Evolutionary conservation across 2,888 invertebrate species (phyloP).

Genomic region (Sycophila texana): DNA sequence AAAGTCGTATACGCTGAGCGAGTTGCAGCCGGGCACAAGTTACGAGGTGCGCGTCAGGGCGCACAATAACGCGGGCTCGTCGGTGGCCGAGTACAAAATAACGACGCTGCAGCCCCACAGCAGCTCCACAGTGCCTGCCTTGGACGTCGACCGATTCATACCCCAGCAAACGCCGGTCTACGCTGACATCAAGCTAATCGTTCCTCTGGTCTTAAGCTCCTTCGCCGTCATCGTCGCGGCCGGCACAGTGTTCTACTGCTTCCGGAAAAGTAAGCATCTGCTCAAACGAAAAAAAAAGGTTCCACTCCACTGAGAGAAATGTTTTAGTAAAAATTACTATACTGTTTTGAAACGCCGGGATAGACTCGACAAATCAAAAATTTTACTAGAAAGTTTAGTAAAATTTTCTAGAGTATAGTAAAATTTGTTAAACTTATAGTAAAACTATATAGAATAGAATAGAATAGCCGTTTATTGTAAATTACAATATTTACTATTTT

Average conservation of each 20-base stretch:
- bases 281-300: too few relatives aligned
- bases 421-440: too few relatives aligned
- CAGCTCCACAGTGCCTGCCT: constrained; percentile 77
- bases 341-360: too few relatives aligned
- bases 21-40: constrained; percentile 82
- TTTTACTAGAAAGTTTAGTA: too few relatives aligned
- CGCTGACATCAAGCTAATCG: constrained; percentile 72
- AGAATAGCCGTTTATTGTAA: too few relatives aligned
- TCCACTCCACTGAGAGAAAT: too few relatives aligned
- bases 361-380: too few relatives aligned
- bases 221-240: constrained; percentile 73
- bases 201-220: constrained; percentile 72
- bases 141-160: constrained; percentile 72
- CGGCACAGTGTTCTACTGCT: constrained; percentile 74
- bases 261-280: constrained; percentile 71
- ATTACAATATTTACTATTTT: too few relatives aligned
- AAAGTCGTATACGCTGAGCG: constrained; percentile 87
- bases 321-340: too few relatives aligned
- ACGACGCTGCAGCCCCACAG: constrained; percentile 89
- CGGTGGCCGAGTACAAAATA: constrained; percentile 89
- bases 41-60: constrained; percentile 79
- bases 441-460: too few relatives aligned
- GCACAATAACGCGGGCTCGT: constrained; percentile 91
- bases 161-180: constrained; percentile 72
- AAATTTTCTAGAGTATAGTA: too few relatives aligned